Conservation (phyloP, 2,888 invertebrate genomes). For the Drosophila histrio region DNA sequence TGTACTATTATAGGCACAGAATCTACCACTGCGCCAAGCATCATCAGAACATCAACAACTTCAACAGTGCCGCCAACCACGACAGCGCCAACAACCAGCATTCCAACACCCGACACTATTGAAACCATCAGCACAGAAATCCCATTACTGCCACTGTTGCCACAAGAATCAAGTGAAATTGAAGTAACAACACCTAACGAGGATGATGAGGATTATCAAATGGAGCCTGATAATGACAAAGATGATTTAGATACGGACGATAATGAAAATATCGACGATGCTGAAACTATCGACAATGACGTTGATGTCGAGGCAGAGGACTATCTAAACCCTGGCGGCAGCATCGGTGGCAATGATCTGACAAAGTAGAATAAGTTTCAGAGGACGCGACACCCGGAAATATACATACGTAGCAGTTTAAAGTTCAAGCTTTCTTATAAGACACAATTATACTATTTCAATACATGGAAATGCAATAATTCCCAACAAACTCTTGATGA, state of each 20-base stretch:
- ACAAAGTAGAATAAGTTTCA: background rate
- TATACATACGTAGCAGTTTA: no score
- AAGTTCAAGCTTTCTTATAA: no score
- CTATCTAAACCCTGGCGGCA: background rate
- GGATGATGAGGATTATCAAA: background rate
- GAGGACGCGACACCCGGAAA: no score
- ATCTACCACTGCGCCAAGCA: background rate
- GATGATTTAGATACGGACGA: background rate
- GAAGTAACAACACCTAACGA: background rate
- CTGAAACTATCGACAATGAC: no score
- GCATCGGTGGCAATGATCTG: constrained; percentile 8
- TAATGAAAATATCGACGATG: background rate
- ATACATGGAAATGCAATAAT: no score
- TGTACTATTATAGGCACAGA: background rate
- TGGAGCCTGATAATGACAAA: background rate
- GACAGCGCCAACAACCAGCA: background rate
- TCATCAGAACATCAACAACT: background rate
- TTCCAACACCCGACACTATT: background rate
- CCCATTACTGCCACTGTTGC: background rate
- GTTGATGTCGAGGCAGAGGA: background rate
- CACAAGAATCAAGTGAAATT: background rate
- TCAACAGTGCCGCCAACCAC: no score
- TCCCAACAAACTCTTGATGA: no score
- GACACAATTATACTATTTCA: no score
- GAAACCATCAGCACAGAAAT: background rate